Evolutionary conservation across 2,113 vertebrate species (phyloP).

Genomic region (Crotophaga sulcirostris): DNA sequence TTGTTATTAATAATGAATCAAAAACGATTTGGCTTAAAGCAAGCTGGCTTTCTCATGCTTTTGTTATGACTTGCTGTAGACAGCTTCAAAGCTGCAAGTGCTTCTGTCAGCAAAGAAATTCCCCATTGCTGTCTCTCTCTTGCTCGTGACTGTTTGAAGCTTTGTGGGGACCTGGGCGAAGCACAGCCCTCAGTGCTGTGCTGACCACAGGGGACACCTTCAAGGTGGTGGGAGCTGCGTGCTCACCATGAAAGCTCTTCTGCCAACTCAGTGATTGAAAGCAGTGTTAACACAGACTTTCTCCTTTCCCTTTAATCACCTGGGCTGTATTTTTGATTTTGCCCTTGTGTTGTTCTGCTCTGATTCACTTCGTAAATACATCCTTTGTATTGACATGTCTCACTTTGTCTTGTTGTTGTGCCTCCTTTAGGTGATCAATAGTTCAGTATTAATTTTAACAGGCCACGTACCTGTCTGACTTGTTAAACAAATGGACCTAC

Average conservation of each 20-base stretch:
- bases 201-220: background rate
- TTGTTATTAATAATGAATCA: constrained; percentile 60
- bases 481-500: background rate
- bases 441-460: background rate
- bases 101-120: constrained; percentile 12
- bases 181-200: background rate
- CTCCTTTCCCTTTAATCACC: background rate
- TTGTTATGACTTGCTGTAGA: constrained; percentile 7
- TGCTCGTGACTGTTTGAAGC: background rate
- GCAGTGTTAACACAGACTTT: background rate
- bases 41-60: constrained; percentile 26
- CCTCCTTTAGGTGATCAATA: background rate
- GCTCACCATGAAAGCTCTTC: background rate
- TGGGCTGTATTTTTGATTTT: background rate
- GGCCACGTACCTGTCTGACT: background rate
- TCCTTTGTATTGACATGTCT: background rate
- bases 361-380: background rate
- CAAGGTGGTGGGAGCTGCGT: background rate
- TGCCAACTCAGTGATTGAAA: background rate
- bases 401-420: background rate
- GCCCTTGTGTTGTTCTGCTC: background rate
- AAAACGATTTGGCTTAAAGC: background rate
- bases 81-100: background rate
- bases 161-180: background rate
- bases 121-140: background rate